These are phyloP conservation scores for Apoderus coryli DNA, from an alignment of 2,888 invertebrate species.

Conservation along the genomic window DNA sequence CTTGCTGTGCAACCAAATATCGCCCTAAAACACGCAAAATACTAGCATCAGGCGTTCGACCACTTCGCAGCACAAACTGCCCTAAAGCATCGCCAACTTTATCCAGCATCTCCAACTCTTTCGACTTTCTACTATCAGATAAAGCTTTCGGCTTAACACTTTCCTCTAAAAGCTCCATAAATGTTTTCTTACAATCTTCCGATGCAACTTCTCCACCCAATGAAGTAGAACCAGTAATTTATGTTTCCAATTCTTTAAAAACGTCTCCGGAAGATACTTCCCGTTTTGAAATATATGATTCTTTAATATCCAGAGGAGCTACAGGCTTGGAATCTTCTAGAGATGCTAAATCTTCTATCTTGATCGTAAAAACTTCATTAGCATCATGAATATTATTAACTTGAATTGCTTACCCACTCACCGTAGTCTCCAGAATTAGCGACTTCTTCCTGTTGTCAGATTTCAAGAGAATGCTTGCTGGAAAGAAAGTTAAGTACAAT, in stretches of 20 bases:
- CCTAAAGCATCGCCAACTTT: slow-evolving; percentile 27
- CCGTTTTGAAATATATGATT: too few species aligned
- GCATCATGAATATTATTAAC: too few species aligned
- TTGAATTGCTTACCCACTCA: too few species aligned
- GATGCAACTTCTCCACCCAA: slow-evolving; percentile 21
- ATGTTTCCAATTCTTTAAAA: slow-evolving; percentile 24
- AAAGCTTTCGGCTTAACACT: slow-evolving; percentile 17
- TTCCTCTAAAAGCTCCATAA: slow-evolving; percentile 28
- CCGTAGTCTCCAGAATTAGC: too few species aligned
- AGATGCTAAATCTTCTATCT: too few species aligned
- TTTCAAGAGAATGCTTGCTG: too few species aligned
- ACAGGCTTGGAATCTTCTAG: too few species aligned
- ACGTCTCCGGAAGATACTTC: slow-evolving; percentile 19
- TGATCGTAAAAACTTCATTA: too few species aligned
- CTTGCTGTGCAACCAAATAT: too few species aligned
- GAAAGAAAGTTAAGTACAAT: too few species aligned
- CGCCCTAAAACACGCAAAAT: slow-evolving; percentile 27
- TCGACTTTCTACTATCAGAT: slow-evolving; percentile 13
- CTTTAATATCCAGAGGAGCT: too few species aligned
- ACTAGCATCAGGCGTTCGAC: slow-evolving; percentile 26
- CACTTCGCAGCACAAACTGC: slow-evolving; percentile 26
- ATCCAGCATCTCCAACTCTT: slow-evolving; percentile 23
- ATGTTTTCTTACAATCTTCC: slow-evolving; percentile 25
- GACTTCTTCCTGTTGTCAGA: too few species aligned
- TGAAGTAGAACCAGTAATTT: slow-evolving; percentile 20